Evolutionary conservation across 2,113 vertebrate genomes (phyloP).

Genomic region (Boulengeromyrus knoepffleri): DNA sequence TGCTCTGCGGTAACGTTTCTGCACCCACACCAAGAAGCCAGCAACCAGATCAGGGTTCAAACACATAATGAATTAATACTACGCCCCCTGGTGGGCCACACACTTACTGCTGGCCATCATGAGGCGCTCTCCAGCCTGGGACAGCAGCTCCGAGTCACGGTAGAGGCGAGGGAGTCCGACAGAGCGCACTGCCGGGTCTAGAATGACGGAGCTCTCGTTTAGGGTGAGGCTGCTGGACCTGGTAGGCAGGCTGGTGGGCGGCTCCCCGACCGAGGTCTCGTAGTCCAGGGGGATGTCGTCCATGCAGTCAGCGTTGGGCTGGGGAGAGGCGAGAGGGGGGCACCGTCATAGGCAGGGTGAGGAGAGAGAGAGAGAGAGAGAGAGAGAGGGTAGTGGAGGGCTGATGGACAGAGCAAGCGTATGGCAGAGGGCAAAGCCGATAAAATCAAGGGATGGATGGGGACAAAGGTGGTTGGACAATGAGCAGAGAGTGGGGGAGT

Average conservation of each 20-base stretch:
- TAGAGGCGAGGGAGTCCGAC: constrained; percentile 25
- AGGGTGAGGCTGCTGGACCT: constrained; percentile 81
- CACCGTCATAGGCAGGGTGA: neutral
- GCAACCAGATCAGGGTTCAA: neutral
- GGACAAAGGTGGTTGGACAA: neutral
- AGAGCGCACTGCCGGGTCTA: constrained; percentile 67
- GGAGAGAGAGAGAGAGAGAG: constrained; percentile 27
- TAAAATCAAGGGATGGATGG: neutral
- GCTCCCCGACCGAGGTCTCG: constrained; percentile 73
- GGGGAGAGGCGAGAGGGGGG: neutral
- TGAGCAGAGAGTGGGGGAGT: constrained; percentile 4
- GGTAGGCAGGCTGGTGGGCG: constrained; percentile 74
- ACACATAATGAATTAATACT: neutral
- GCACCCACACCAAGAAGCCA: neutral
- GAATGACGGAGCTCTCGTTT: constrained; percentile 78
- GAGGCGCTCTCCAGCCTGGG: neutral
- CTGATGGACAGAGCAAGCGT: constrained; percentile 9
- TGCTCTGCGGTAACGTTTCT: neutral
- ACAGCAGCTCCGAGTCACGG: neutral
- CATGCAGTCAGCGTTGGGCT: constrained; percentile 83
- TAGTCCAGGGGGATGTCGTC: constrained; percentile 82
- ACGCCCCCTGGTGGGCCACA: neutral
- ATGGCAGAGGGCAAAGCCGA: constrained; percentile 32
- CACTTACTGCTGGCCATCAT: neutral
- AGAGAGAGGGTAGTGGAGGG: constrained; percentile 24